Conservation (phyloP, 2,888 invertebrate genomes). For the Drosophila neotestacea region DNA sequence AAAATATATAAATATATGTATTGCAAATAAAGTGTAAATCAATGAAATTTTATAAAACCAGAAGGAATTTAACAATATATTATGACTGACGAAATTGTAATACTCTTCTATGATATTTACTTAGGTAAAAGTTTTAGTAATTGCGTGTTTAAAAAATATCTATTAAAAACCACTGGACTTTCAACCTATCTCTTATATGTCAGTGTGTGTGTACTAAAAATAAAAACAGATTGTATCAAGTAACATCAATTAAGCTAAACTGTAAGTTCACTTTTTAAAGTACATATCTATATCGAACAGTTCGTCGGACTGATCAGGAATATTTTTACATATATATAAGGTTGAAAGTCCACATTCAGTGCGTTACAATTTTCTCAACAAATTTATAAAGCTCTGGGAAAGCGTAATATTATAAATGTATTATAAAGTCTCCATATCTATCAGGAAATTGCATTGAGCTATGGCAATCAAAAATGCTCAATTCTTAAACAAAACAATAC, state of each 20-base stretch:
- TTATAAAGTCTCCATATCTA: conserved; percentile 21
- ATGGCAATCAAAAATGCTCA: conserved; percentile 29
- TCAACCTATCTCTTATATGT: too few relatives aligned
- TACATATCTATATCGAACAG: conserved; percentile 3
- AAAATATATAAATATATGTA: not conserved
- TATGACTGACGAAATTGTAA: not conserved
- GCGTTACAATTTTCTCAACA: not conserved
- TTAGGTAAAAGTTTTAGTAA: not conserved
- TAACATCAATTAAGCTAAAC: not conserved
- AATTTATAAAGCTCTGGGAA: not conserved
- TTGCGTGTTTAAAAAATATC: too few relatives aligned
- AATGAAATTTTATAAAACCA: conserved; percentile 13
- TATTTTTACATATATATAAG: not conserved
- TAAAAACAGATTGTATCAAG: not conserved
- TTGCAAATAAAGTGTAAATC: conserved; percentile 13
- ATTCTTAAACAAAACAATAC: conserved; percentile 19
- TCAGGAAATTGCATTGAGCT: conserved; percentile 43
- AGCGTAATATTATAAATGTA: not conserved
- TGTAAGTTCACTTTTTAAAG: not conserved
- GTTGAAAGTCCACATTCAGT: not conserved
- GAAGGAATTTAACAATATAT: not conserved
- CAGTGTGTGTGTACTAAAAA: too few relatives aligned
- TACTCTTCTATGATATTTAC: not conserved
- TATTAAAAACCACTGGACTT: too few relatives aligned
- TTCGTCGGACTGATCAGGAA: conserved; percentile 1